A percentile compares a stretch with the other conserved stretches of the same genome.
Evolutionary conservation across 1,140 invertebrate genomes (phyloP).

Genomic region (Conus betulinus): DNA sequence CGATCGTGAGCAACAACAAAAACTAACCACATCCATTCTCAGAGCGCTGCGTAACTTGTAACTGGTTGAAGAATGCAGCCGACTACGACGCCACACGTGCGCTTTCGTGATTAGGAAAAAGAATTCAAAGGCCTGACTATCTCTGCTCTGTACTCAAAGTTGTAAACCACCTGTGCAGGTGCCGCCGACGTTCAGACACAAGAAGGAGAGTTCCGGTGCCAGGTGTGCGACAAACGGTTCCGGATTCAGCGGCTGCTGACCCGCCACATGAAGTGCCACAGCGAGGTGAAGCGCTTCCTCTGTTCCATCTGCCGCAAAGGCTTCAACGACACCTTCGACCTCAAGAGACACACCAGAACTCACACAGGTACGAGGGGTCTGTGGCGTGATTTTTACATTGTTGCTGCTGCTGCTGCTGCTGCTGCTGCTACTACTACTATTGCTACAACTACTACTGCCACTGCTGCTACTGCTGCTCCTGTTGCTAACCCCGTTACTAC

Average conservation of each 20-base stretch:
- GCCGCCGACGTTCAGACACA: background rate
- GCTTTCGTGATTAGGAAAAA: no score
- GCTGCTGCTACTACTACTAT: no score
- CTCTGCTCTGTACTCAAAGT: background rate
- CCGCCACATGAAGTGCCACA: slow-evolving; percentile 99
- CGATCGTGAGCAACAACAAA: no score
- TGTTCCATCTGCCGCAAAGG: slow-evolving; percentile 99
- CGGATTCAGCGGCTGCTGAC: slow-evolving; percentile 96
- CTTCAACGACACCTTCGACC: slow-evolving; percentile 99
- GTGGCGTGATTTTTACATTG: no score
- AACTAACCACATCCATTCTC: no score
- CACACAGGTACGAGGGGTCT: slow-evolving; percentile 87
- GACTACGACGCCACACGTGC: background rate
- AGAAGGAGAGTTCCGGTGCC: slow-evolving; percentile 79
- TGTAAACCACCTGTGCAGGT: background rate
- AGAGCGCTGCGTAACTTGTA: no score
- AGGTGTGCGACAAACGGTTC: slow-evolving; percentile 95
- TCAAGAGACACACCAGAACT: slow-evolving; percentile 98
- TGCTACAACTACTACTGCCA: no score
- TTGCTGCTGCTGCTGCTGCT: no score
- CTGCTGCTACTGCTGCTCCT: no score
- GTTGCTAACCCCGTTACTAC: no score
- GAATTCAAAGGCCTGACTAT: background rate
- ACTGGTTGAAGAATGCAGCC: no score
- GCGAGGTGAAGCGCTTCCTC: slow-evolving; percentile 97